Conservation (phyloP, 2,888 invertebrate genomes). For the Mythimna loreyi region DNA sequence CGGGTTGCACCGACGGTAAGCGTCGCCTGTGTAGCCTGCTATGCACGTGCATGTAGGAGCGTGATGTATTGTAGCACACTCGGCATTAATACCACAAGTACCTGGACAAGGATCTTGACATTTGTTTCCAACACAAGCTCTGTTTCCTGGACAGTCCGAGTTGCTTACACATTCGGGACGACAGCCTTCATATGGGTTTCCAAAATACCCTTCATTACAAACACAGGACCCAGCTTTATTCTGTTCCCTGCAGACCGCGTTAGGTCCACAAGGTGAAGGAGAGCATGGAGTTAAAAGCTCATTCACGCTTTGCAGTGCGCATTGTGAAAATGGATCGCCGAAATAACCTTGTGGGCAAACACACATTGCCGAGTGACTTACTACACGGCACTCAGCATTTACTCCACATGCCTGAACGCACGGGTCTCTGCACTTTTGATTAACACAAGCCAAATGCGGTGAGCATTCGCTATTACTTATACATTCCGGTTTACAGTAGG, state of each 20-base stretch:
- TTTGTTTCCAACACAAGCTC: constrained; percentile 93
- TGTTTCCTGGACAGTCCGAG: constrained; percentile 93
- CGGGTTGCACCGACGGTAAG: constrained; percentile 88
- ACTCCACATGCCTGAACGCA: constrained; percentile 93
- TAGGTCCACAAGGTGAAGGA: constrained; percentile 94
- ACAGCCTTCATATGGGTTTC: constrained; percentile 95
- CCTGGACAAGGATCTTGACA: constrained; percentile 95
- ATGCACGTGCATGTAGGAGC: constrained; percentile 93
- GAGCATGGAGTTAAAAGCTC: constrained; percentile 92
- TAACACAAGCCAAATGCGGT: constrained; percentile 93
- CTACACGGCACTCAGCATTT: constrained; percentile 93
- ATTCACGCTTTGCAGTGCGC: constrained; percentile 83
- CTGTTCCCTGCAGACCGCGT: constrained; percentile 93
- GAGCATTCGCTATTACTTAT: constrained; percentile 94
- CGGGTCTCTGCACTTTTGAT: constrained; percentile 94
- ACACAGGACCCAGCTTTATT: constrained; percentile 93
- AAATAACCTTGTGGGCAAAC: constrained; percentile 92
- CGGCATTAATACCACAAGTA: constrained; percentile 94
- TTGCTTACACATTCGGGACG: constrained; percentile 94
- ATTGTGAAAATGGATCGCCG: constrained; percentile 92
- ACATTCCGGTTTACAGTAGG: constrained; percentile 95
- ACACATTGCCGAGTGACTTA: constrained; percentile 95
- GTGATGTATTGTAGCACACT: constrained; percentile 94
- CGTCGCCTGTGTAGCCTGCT: constrained; percentile 92
- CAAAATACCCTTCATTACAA: constrained; percentile 93